Conservation (phyloP, 2,797 vertebrate species). For the Diceros bicornis region DNA sequence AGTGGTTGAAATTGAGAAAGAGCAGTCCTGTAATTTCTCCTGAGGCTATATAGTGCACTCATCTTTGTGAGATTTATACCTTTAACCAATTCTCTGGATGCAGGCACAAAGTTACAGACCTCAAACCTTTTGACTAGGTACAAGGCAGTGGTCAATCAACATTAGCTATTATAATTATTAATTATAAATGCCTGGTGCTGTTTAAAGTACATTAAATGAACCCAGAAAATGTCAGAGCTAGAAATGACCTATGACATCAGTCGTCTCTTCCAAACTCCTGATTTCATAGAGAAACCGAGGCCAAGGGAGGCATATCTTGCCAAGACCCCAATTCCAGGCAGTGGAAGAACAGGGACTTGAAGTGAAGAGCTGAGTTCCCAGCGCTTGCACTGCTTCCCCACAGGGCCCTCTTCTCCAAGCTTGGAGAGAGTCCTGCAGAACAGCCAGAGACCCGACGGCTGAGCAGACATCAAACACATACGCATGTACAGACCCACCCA, state of each 20-base stretch:
- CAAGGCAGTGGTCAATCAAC: not conserved
- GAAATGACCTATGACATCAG: not conserved
- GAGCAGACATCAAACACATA: not conserved
- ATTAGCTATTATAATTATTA: not conserved
- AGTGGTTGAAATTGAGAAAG: constrained; percentile 76
- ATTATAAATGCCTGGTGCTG: not conserved
- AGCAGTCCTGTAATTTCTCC: constrained; percentile 53
- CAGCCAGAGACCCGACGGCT: not conserved
- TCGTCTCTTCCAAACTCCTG: not conserved
- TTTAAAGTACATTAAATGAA: constrained; percentile 15
- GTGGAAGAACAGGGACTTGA: not conserved
- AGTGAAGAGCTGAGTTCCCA: not conserved
- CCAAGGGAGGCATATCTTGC: not conserved
- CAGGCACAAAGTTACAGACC: constrained; percentile 31
- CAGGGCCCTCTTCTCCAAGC: rapidly evolving
- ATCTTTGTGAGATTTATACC: constrained; percentile 68
- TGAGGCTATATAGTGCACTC: not conserved
- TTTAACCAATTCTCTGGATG: constrained; percentile 64
- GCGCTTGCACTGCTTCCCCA: rapidly evolving
- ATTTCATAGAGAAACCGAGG: not conserved
- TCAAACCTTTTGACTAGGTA: not conserved
- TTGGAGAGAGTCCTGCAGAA: not conserved
- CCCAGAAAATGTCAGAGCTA: not conserved
- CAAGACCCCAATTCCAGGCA: not conserved
- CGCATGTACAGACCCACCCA: not conserved